These are phyloP conservation scores for Phacellophora camtschatica DNA, from an alignment of 30 jellyfish, hydroid and myxozoan species.

Conservation along the genomic window DNA sequence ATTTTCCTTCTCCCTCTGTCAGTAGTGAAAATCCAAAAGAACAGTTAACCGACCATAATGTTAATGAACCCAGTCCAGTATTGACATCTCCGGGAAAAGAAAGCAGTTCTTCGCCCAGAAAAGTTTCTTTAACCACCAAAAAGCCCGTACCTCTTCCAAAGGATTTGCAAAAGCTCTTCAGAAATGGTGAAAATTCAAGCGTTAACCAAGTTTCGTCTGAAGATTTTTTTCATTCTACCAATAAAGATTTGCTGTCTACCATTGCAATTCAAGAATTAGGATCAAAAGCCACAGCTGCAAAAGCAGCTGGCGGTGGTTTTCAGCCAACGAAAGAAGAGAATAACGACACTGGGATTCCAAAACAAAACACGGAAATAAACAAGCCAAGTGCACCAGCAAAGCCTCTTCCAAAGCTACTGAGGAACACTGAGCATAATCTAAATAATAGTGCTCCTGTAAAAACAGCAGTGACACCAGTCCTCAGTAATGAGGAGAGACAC, in stretches of 20 bases:
- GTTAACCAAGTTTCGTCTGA: not conserved
- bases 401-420: not conserved
- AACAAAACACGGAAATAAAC: too few species aligned
- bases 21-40: too few species aligned
- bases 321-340: too few species aligned
- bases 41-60: not conserved
- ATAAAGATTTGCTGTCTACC: not conserved
- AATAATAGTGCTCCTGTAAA: too few species aligned
- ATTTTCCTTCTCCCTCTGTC: not conserved
- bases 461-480: too few species aligned
- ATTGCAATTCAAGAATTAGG: not conserved
- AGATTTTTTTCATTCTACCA: not conserved
- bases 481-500: too few species aligned
- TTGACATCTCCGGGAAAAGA: not conserved
- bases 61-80: too few species aligned
- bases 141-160: constrained; percentile 11
- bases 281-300: too few species aligned
- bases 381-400: too few species aligned
- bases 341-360: too few species aligned
- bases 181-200: not conserved
- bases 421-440: not conserved
- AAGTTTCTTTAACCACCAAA: too few species aligned
- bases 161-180: not conserved
- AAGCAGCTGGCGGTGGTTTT: too few species aligned
- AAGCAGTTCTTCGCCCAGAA: not conserved